These are phyloP conservation scores for Macrosiphum euphorbiae DNA, from an alignment of 2,888 invertebrate species.

Conservation along the genomic window DNA sequence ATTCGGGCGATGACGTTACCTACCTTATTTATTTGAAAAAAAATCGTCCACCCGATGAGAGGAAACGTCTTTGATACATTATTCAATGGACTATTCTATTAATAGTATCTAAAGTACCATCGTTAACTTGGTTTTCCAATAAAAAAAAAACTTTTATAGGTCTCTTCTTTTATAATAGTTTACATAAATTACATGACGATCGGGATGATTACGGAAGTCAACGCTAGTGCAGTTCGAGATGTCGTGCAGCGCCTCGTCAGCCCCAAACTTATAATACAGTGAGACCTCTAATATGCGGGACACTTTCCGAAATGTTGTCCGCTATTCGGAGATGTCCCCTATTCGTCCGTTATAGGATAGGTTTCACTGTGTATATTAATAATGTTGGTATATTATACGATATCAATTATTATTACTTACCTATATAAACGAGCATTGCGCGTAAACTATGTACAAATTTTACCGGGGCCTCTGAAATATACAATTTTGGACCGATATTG, in stretches of 20 bases:
- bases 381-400: neutral
- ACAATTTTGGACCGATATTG: slow-evolving; percentile 54
- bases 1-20: neutral
- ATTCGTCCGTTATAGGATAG: neutral
- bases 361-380: neutral
- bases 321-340: neutral
- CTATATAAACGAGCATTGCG: neutral
- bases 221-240: neutral
- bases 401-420: neutral
- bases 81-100: neutral
- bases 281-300: neutral
- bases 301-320: neutral
- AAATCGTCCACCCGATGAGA: neutral
- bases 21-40: neutral
- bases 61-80: neutral
- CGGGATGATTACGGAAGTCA: neutral
- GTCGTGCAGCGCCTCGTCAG: neutral
- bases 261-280: neutral
- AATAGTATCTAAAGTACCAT: neutral
- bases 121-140: too few relatives aligned
- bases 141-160: too few relatives aligned
- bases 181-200: too few relatives aligned
- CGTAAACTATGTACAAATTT: neutral
- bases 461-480: neutral
- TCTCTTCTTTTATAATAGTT: too few relatives aligned